These are phyloP conservation scores for Brachyalestes nurse DNA, from an alignment of 2,797 vertebrate species.

Conservation along the genomic window DNA sequence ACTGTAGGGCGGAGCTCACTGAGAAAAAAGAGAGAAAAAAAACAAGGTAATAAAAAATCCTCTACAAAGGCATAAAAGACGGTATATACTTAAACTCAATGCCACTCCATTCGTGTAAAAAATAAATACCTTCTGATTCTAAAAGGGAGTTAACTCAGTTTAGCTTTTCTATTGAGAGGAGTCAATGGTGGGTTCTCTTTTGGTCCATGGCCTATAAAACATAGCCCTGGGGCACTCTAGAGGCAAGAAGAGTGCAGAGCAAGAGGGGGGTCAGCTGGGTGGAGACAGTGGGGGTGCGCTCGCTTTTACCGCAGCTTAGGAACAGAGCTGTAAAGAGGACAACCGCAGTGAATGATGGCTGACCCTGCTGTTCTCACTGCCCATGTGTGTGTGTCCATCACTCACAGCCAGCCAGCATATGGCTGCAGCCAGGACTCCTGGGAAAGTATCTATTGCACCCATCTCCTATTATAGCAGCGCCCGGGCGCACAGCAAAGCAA, in stretches of 20 bases:
- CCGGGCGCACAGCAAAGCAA: conserved; percentile 61
- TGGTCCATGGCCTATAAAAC: conserved; percentile 34
- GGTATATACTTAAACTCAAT: conserved; percentile 24
- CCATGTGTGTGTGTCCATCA: conserved; percentile 63
- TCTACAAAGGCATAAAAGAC: conserved; percentile 25
- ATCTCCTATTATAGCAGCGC: conserved; percentile 83
- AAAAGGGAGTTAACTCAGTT: conserved; percentile 18
- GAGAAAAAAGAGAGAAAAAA: not conserved
- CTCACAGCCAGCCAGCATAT: conserved; percentile 38
- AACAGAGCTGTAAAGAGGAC: conserved; percentile 53
- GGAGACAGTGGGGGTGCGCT: conserved; percentile 38
- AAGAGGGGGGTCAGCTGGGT: conserved; percentile 9
- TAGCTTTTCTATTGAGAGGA: conserved; percentile 36
- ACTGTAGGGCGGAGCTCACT: conserved; percentile 1
- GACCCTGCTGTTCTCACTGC: conserved; percentile 37
- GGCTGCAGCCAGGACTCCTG: conserved; percentile 70
- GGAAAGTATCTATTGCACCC: conserved; percentile 76
- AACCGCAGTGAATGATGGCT: conserved; percentile 43
- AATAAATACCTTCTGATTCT: conserved; percentile 31
- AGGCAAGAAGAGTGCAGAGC: conserved; percentile 15
- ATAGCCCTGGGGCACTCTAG: conserved; percentile 26
- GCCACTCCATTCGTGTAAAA: conserved; percentile 11
- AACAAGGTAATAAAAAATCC: conserved; percentile 17
- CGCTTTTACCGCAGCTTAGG: conserved; percentile 47
- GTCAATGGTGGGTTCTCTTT: conserved; percentile 35